phyloP scores from a whole-genome alignment of 2,888 invertebrate species.

The Podabrus alpinus region DNA sequence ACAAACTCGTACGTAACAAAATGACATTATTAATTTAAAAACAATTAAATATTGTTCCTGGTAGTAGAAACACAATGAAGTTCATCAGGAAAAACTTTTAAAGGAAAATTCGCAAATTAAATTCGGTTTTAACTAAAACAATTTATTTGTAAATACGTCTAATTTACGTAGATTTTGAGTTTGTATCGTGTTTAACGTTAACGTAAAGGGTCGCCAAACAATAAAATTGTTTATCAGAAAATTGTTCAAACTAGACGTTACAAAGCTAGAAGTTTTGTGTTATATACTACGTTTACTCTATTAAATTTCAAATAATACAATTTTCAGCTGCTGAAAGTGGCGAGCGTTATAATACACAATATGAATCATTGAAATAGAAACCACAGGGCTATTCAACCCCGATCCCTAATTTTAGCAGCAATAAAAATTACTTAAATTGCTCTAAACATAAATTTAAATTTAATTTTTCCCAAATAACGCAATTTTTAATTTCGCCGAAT shows the following conservation, averaged over 20 bases:
- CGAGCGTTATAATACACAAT: not conserved
- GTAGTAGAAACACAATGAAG: not conserved
- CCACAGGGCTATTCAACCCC: not conserved
- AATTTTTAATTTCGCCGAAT: not conserved
- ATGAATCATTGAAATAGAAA: not conserved
- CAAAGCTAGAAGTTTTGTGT: not conserved
- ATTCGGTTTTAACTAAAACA: not conserved
- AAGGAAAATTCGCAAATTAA: not conserved
- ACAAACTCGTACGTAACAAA: not conserved
- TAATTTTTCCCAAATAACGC: not conserved
- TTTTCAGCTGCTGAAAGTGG: not conserved
- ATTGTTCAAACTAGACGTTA: not conserved
- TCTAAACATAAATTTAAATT: not conserved
- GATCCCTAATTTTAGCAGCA: not conserved
- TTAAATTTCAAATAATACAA: not conserved
- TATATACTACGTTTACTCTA: not conserved
- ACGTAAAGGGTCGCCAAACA: not conserved
- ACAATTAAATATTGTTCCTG: not conserved
- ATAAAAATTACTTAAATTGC: not conserved
- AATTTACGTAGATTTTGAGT: not conserved
- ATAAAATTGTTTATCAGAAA: not conserved
- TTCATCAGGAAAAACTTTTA: not conserved
- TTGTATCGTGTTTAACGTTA: not conserved
- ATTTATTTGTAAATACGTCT: not conserved
- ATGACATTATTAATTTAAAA: slow-evolving; percentile 2